Evolutionary conservation across 2,113 vertebrate species (phyloP).

Genomic region (Todiramphus chloris): DNA sequence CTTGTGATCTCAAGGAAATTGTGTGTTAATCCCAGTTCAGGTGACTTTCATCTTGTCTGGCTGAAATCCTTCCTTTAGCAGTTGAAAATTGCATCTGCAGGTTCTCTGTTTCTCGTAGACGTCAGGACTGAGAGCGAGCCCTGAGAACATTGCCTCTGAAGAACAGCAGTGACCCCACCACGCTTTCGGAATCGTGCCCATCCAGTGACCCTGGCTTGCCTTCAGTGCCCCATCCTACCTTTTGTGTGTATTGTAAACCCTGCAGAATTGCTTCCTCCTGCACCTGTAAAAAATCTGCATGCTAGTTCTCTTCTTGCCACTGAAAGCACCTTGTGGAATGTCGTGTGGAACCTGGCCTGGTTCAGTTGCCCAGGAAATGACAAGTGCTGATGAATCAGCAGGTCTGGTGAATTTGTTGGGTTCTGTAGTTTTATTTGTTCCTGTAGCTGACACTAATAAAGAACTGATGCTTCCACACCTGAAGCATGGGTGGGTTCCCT

Average conservation of each 20-base stretch:
- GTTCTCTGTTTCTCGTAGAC: constrained; percentile 16
- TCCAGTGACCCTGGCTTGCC: neutral
- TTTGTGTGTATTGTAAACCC: neutral
- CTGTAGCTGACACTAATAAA: constrained; percentile 28
- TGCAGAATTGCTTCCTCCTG: neutral
- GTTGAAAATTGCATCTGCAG: accelerated
- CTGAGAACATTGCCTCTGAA: neutral
- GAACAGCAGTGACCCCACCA: neutral
- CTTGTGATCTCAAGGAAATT: neutral
- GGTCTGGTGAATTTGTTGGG: constrained; percentile 22
- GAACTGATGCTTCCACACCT: neutral
- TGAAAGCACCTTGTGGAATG: neutral
- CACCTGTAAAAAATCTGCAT: neutral
- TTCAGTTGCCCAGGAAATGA: neutral
- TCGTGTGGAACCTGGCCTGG: neutral
- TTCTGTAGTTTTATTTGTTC: constrained; percentile 52
- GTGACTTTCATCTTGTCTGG: neutral
- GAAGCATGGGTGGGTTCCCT: neutral
- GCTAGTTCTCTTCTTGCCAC: neutral
- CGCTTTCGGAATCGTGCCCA: neutral
- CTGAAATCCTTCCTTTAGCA: neutral
- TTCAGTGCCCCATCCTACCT: neutral
- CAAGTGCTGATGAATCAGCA: neutral
- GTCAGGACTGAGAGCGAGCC: neutral
- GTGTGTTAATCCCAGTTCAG: neutral